phyloP scores from a whole-genome alignment of 2,797 vertebrate species.

The Pteropus rufus region DNA sequence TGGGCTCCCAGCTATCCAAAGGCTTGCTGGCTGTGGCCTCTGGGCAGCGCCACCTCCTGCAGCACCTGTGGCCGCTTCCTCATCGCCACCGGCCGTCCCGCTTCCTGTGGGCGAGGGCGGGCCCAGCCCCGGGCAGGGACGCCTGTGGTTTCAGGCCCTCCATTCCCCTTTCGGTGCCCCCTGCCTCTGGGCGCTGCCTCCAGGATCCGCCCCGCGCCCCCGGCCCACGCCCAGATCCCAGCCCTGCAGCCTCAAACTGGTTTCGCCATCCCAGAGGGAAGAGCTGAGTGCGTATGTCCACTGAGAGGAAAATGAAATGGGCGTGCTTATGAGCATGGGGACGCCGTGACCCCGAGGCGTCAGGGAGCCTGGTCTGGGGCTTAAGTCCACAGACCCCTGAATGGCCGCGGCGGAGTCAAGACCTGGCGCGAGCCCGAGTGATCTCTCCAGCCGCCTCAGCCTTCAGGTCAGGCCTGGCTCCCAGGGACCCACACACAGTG shows the following conservation, averaged over 20 bases:
- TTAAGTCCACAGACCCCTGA: not conserved
- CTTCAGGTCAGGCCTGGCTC: too few species aligned
- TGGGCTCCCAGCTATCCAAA: not conserved
- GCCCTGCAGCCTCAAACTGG: not conserved
- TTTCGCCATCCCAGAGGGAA: not conserved
- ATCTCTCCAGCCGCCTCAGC: not conserved
- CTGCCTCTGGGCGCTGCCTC: not conserved
- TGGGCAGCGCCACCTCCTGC: not conserved
- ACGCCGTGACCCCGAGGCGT: too few species aligned
- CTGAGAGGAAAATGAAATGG: not conserved
- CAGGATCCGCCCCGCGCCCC: not conserved
- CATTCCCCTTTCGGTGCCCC: constrained; percentile 56
- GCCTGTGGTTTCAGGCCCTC: constrained; percentile 1
- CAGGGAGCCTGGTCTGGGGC: rapidly evolving
- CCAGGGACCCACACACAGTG: not conserved
- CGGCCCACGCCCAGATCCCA: not conserved
- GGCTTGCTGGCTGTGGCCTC: rapidly evolving
- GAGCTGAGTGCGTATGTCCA: rapidly evolving
- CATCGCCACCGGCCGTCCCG: not conserved
- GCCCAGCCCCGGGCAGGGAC: not conserved
- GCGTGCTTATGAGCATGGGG: not conserved
- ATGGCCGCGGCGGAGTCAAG: rapidly evolving
- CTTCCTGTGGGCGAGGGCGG: constrained; percentile 40
- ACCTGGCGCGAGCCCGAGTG: rapidly evolving
- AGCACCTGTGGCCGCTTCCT: constrained; percentile 34